Percentiles rank a stretch among this genome's conserved stretches.
Conservation (phyloP, 2,113 vertebrate species). For the Dunckerocampus dactyliophorus region DNA sequence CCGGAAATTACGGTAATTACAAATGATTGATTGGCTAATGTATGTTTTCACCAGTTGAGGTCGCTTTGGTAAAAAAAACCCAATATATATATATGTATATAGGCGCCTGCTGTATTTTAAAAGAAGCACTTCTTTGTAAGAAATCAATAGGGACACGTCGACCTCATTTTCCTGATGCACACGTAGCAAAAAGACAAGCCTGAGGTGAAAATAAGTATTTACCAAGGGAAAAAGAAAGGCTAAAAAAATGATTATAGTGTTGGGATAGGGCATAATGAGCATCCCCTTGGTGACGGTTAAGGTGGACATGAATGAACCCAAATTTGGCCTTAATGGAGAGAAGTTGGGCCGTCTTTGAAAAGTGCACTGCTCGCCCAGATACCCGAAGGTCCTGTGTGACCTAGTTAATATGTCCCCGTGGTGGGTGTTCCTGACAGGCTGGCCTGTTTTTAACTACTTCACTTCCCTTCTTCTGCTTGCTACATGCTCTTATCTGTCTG, state of each 20-base stretch:
- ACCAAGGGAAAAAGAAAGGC: conserved; percentile 47
- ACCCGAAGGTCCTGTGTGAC: conserved; percentile 59
- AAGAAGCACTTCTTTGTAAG: conserved; percentile 22
- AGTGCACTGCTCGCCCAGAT: conserved; percentile 51
- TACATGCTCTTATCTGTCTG: conserved; percentile 37
- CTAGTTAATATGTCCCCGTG: conserved; percentile 61
- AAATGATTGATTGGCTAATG: conserved; percentile 1
- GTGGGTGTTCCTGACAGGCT: conserved; percentile 56
- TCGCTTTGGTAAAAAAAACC: conserved; percentile 19
- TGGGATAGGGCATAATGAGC: conserved; percentile 53
- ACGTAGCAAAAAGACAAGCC: conserved; percentile 47
- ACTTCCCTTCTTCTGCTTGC: conserved; percentile 54
- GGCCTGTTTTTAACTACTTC: conserved; percentile 49
- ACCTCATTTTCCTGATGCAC: conserved; percentile 57
- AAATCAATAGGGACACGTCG: conserved; percentile 48
- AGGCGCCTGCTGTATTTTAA: conserved; percentile 21
- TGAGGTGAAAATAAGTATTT: conserved; percentile 50
- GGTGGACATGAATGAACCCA: conserved; percentile 53
- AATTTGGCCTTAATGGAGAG: conserved; percentile 42
- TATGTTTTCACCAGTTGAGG: conserved; percentile 4
- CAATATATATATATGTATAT: conserved; percentile 2
- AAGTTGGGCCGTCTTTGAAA: conserved; percentile 48
- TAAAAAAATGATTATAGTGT: conserved; percentile 50
- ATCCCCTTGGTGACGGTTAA: conserved; percentile 52
- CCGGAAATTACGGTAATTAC: too few species aligned